Conservation (phyloP, 2,888 invertebrate species). For the Amphipoea oculea region DNA sequence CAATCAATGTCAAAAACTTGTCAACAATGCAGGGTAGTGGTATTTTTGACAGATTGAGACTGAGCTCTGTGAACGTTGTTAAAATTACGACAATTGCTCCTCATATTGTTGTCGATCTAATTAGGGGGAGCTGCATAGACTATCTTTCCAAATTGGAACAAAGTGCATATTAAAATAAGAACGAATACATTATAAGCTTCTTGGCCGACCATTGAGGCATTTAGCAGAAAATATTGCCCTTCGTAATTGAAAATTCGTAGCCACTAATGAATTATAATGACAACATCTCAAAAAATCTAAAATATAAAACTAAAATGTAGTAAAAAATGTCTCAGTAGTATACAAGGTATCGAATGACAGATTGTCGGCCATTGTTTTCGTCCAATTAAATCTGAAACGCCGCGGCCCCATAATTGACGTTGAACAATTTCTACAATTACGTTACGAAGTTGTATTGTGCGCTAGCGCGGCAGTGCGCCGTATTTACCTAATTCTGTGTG, state of each 20-base stretch:
- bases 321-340: background rate
- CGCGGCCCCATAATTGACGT: conserved; percentile 16
- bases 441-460: background rate
- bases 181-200: background rate
- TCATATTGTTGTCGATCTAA: background rate
- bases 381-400: conserved; percentile 31
- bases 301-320: background rate
- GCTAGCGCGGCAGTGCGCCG: no score
- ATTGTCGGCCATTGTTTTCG: conserved; percentile 4
- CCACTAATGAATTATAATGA: conserved; percentile 3
- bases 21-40: no score
- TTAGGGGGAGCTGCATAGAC: background rate
- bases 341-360: conserved; percentile 10
- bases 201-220: background rate
- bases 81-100: no score
- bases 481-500: background rate
- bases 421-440: conserved; percentile 37
- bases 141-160: background rate
- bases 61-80: no score
- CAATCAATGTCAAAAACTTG: no score
- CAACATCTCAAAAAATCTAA: background rate
- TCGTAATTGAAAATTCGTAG: background rate
- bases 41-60: no score
- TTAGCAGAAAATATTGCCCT: background rate
- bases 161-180: background rate